Evolutionary conservation across 2,797 vertebrate genomes (phyloP).

Genomic region (Neostethus bicornis): DNA sequence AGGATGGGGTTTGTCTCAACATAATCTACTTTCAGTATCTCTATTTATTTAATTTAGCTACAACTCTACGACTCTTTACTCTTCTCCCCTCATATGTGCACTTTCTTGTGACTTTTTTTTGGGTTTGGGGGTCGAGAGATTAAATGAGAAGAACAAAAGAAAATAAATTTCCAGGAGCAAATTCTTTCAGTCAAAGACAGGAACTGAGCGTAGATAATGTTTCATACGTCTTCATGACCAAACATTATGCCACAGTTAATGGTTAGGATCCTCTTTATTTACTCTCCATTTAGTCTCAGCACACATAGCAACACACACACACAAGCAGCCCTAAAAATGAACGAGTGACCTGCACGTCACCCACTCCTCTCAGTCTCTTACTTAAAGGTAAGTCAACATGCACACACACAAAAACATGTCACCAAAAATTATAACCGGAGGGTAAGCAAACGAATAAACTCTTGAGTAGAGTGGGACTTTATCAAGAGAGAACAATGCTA

Average conservation of each 20-base stretch:
- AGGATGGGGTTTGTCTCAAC: too few relatives aligned
- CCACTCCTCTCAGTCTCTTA: slow-evolving; percentile 55
- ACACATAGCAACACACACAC: slow-evolving; percentile 43
- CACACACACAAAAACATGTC: slow-evolving; percentile 31
- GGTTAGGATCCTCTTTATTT: slow-evolving; percentile 91
- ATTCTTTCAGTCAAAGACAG: slow-evolving; percentile 70
- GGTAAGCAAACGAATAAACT: slow-evolving; percentile 50
- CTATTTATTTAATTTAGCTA: slow-evolving; percentile 15
- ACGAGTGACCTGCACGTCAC: slow-evolving; percentile 65
- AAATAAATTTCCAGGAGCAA: slow-evolving; percentile 52
- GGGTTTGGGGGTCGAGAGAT: slow-evolving; percentile 15
- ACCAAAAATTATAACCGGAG: slow-evolving; percentile 54
- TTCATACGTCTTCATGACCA: slow-evolving; percentile 77
- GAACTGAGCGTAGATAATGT: slow-evolving; percentile 74
- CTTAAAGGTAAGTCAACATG: slow-evolving; percentile 73
- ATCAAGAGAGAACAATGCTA: slow-evolving; percentile 72
- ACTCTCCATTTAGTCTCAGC: slow-evolving; percentile 84
- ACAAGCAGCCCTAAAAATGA: slow-evolving; percentile 51
- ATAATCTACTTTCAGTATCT: too few relatives aligned
- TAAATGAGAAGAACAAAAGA: slow-evolving; percentile 36
- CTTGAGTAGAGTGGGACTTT: slow-evolving; percentile 47
- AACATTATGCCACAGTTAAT: slow-evolving; percentile 88
- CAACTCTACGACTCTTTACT: background rate
- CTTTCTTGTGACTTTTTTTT: slow-evolving; percentile 11
- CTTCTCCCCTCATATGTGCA: background rate